These are phyloP conservation scores for Microplitis demolitor DNA, from an alignment of 1,140 invertebrate species.

Conservation along the genomic window DNA sequence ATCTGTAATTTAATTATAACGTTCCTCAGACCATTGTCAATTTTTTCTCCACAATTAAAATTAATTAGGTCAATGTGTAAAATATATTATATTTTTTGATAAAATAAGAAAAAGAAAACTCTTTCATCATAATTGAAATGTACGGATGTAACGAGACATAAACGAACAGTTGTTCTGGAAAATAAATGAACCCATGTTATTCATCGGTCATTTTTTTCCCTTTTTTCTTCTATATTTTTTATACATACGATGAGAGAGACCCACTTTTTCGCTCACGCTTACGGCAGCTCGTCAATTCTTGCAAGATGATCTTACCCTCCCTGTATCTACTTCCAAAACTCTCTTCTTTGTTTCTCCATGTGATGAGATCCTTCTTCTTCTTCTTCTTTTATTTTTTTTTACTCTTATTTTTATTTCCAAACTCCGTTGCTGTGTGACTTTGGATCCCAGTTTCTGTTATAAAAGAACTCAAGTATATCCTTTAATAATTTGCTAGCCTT, in stretches of 20 bases:
- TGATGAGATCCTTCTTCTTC: background rate
- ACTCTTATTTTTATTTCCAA: background rate
- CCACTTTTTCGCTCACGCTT: slow-evolving; percentile 19
- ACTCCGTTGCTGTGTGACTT: background rate
- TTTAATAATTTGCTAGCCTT: slow-evolving; percentile 12
- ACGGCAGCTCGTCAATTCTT: slow-evolving; percentile 15
- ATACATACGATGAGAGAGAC: slow-evolving; percentile 8
- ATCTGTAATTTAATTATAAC: too few species aligned
- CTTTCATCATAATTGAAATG: too few species aligned
- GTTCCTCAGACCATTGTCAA: too few species aligned
- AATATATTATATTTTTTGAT: background rate
- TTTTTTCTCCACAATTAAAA: too few species aligned
- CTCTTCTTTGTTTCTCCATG: background rate
- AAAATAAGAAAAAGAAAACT: background rate
- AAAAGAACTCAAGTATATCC: slow-evolving; percentile 23
- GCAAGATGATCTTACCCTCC: slow-evolving; percentile 24
- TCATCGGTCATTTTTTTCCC: slow-evolving; percentile 7
- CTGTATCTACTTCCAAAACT: background rate
- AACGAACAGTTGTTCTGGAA: slow-evolving; percentile 14
- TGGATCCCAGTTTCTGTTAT: background rate
- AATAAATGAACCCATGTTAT: slow-evolving; percentile 22
- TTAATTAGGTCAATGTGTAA: background rate
- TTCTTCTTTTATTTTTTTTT: background rate
- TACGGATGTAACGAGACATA: background rate
- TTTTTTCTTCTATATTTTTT: background rate